Evolutionary conservation across 1,140 invertebrate genomes (phyloP).

Genomic region (Doryteuthis pealeii): DNA sequence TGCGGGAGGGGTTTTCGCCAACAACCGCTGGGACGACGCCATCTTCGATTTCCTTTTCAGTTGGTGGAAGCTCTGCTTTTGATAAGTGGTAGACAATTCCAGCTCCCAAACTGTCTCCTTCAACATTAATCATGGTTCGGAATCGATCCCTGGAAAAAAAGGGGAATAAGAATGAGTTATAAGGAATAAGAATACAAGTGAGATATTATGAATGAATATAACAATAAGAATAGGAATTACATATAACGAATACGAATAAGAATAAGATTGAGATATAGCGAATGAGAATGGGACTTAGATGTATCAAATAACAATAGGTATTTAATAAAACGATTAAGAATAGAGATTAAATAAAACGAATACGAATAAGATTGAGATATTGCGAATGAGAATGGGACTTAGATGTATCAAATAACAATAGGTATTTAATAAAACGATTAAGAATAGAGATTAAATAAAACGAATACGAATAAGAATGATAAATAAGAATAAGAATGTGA

Average conservation of each 20-base stretch:
- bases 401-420: no score
- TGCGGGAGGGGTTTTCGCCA: background rate
- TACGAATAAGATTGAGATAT: slow-evolving; percentile 7
- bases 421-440: no score
- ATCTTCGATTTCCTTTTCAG: slow-evolving; percentile 35
- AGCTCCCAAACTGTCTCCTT: slow-evolving; percentile 92
- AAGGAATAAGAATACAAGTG: no score
- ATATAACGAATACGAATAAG: background rate
- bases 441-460: no score
- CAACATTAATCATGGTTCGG: slow-evolving; percentile 94
- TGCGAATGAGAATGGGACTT: slow-evolving; percentile 13
- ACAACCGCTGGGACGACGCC: background rate
- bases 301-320: no score
- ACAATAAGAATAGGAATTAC: no score
- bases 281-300: no score
- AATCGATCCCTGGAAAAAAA: slow-evolving; percentile 81
- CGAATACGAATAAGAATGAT: no score
- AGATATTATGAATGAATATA: no score
- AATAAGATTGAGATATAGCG: background rate
- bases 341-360: background rate
- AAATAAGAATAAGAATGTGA: no score
- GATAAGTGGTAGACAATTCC: slow-evolving; percentile 90
- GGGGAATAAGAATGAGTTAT: no score
- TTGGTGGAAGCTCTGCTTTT: slow-evolving; percentile 68
- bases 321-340: no score